These are phyloP conservation scores for Ellobius talpinus DNA, from an alignment of 2,113 vertebrate species.

Conservation along the genomic window DNA sequence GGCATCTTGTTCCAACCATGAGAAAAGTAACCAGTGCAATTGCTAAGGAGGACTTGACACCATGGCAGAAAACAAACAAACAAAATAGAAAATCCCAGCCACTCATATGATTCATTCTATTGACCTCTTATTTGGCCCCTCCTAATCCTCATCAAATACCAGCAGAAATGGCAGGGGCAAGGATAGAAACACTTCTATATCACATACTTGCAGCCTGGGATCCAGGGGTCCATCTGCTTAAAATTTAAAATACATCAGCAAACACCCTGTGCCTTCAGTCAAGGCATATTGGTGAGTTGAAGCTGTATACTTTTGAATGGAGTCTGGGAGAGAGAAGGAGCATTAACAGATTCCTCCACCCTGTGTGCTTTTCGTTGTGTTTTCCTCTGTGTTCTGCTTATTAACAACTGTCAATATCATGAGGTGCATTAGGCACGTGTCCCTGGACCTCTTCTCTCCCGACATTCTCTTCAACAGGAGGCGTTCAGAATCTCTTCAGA, in stretches of 20 bases:
- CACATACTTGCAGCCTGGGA: background rate
- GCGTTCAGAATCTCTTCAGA: slow-evolving; percentile 42
- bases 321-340: slow-evolving; percentile 73
- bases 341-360: slow-evolving; percentile 53
- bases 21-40: background rate
- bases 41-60: background rate
- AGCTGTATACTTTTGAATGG: slow-evolving; percentile 61
- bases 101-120: background rate
- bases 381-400: background rate
- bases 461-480: slow-evolving; percentile 48
- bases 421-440: slow-evolving; percentile 57
- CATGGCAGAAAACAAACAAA: background rate
- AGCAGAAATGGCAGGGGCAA: background rate
- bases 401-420: slow-evolving; percentile 66
- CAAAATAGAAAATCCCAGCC: background rate
- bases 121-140: background rate
- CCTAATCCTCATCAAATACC: background rate
- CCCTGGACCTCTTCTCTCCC: background rate
- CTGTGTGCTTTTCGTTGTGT: background rate
- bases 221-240: slow-evolving; percentile 17
- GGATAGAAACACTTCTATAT: background rate
- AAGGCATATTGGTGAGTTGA: slow-evolving; percentile 60
- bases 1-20: background rate
- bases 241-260: slow-evolving; percentile 64
- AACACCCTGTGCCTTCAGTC: slow-evolving; percentile 31